These are phyloP conservation scores for Falco berigora DNA, from an alignment of 2,797 vertebrate genomes.

Conservation along the genomic window DNA sequence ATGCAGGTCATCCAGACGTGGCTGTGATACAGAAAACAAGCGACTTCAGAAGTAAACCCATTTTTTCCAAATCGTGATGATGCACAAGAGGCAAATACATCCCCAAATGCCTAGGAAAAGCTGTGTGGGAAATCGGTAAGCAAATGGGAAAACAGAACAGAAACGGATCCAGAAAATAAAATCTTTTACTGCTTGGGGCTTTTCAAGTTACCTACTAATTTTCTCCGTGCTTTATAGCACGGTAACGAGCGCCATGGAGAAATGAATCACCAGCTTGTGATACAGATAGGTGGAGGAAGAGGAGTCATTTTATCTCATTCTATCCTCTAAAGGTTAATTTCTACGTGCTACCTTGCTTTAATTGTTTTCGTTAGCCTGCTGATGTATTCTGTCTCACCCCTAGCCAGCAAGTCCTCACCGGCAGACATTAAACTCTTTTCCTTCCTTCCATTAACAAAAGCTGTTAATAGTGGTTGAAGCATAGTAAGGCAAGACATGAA, in stretches of 20 bases:
- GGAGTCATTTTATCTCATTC: background rate
- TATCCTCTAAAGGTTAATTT: conserved; percentile 20
- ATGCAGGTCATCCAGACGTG: background rate
- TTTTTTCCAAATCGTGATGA: background rate
- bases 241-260: background rate
- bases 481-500: background rate
- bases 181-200: background rate
- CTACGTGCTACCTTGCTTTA: background rate
- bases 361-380: conserved; percentile 1
- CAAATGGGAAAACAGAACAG: background rate
- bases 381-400: background rate
- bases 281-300: background rate
- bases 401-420: background rate
- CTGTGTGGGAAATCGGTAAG: background rate
- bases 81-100: background rate
- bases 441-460: background rate
- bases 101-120: background rate
- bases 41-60: background rate
- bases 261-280: conserved; percentile 1
- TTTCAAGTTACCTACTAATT: conserved; percentile 2
- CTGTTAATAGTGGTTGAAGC: background rate
- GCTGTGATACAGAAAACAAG: background rate
- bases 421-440: background rate
- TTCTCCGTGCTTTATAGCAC: background rate
- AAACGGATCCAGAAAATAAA: background rate